phyloP scores from a whole-genome alignment of 1,140 invertebrate genomes.

The Drosophila obscura region DNA sequence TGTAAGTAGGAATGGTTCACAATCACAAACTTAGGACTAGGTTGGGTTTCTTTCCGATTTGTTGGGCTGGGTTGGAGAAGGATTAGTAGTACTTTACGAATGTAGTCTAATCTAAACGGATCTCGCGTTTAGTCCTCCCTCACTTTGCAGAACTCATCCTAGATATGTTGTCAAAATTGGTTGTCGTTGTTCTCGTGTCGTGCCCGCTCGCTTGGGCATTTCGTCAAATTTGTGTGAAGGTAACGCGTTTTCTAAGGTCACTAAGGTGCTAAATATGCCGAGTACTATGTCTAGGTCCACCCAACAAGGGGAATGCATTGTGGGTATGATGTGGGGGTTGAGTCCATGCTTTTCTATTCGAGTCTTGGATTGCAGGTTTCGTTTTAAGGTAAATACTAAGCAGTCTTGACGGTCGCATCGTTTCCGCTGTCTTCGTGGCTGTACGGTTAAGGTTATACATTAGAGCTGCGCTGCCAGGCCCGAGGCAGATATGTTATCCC shows the following conservation, averaged over 20 bases:
- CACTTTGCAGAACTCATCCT: constrained; percentile 29
- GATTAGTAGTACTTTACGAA: background rate
- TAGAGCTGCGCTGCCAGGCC: constrained; percentile 90
- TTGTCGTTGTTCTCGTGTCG: constrained; percentile 53
- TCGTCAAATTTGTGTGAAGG: constrained; percentile 55
- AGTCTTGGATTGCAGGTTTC: constrained; percentile 60
- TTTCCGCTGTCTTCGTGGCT: background rate
- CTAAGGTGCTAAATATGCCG: constrained; percentile 76
- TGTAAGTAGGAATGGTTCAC: constrained; percentile 69
- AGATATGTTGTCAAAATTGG: constrained; percentile 57
- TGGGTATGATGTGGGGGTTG: constrained; percentile 25
- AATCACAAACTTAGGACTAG: constrained; percentile 65
- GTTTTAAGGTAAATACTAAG: constrained; percentile 57
- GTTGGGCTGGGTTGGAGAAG: background rate
- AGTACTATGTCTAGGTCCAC: constrained; percentile 45
- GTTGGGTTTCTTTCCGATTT: constrained; percentile 32
- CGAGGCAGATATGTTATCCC: constrained; percentile 95
- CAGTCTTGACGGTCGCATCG: constrained; percentile 58
- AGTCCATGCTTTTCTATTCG: constrained; percentile 40
- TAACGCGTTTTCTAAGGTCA: constrained; percentile 81
- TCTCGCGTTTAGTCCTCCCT: background rate
- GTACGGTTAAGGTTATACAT: constrained; percentile 2
- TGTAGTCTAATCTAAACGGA: no score
- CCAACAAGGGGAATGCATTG: constrained; percentile 48
- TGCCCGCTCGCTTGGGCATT: constrained; percentile 41